phyloP scores from a whole-genome alignment of 2,113 vertebrate species.

The Saccopteryx leptura region DNA sequence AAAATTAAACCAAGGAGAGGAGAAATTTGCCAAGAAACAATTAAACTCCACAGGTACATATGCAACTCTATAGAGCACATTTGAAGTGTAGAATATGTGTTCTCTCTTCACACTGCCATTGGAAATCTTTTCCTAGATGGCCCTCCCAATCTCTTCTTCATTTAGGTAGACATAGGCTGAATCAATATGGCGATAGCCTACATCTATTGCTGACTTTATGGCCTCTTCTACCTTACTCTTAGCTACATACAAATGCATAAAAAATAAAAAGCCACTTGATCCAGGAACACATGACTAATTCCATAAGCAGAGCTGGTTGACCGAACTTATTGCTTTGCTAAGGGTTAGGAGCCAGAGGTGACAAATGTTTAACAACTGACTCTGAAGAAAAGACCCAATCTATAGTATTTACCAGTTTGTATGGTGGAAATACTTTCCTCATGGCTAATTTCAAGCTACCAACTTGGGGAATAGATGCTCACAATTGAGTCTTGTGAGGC shows the following conservation, averaged over 20 bases:
- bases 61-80: conserved; percentile 30
- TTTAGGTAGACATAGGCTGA: conserved; percentile 60
- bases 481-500: not conserved
- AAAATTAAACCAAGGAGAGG: not conserved
- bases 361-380: not conserved
- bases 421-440: not conserved
- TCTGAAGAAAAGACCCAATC: not conserved
- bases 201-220: not conserved
- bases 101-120: conserved; percentile 3
- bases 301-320: not conserved
- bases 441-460: not conserved
- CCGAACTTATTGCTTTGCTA: not conserved
- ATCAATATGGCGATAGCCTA: conserved; percentile 70
- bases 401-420: not conserved
- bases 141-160: conserved; percentile 41
- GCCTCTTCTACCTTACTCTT: not conserved
- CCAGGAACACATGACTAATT: not conserved
- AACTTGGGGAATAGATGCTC: not conserved
- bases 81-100: conserved; percentile 63
- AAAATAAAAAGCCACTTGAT: not conserved
- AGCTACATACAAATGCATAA: conserved; percentile 15
- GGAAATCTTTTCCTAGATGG: not conserved
- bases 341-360: not conserved
- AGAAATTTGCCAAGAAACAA: not conserved
- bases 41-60: not conserved